Conservation (phyloP, 1,140 invertebrate genomes). For the Euwallacea fornicatus region DNA sequence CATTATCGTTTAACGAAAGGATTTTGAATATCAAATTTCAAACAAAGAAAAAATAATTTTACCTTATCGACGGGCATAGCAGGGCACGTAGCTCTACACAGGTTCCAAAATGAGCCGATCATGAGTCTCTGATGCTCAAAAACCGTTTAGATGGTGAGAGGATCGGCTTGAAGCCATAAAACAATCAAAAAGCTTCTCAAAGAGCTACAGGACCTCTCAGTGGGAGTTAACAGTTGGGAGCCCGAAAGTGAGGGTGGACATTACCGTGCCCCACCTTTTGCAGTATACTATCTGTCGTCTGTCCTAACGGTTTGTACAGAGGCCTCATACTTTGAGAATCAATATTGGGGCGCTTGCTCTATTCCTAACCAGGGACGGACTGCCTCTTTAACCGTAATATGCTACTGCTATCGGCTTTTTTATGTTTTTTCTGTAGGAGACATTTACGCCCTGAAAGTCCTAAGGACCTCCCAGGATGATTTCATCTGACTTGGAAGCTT, state of each 20-base stretch:
- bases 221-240: slow-evolving; percentile 29
- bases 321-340: slow-evolving; percentile 32
- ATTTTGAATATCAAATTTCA: too few species aligned
- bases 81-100: slow-evolving; percentile 84
- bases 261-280: slow-evolving; percentile 38
- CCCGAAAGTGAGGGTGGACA: slow-evolving; percentile 20
- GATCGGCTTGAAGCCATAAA: slow-evolving; percentile 37
- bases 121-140: slow-evolving; percentile 55
- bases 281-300: slow-evolving; percentile 35
- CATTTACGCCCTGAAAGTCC: too few species aligned
- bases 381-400: slow-evolving; percentile 1
- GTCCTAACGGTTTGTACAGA: slow-evolving; percentile 32
- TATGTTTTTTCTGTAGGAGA: too few species aligned
- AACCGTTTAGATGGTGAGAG: slow-evolving; percentile 7
- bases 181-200: neutral
- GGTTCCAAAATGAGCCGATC: slow-evolving; percentile 93
- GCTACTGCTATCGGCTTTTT: too few species aligned
- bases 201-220: neutral
- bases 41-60: slow-evolving; percentile 44
- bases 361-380: slow-evolving; percentile 30
- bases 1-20: too few species aligned
- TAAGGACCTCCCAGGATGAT: too few species aligned
- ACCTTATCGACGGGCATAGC: slow-evolving; percentile 93
- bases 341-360: slow-evolving; percentile 43
- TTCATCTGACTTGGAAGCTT: too few species aligned